Evolutionary conservation across 2,113 vertebrate species (phyloP), one percentile per base, ranked within the genome.

Genomic region (Willisornis vidua): DNA sequence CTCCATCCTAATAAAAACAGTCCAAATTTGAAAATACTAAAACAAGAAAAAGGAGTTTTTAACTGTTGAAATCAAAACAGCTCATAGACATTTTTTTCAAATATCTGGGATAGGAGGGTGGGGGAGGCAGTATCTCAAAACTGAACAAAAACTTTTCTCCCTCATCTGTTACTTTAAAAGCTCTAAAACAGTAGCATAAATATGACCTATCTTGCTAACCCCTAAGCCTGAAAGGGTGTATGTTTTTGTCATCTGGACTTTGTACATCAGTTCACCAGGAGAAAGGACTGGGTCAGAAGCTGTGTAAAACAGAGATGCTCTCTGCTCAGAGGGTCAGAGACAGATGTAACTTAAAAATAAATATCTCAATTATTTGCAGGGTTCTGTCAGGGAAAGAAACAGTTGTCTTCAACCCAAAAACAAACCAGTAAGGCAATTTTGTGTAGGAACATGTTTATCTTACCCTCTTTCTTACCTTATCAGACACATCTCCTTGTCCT

Each of bases 391-490:
- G 22, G 19, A 58, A 83, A 67, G 57, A 77, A 67, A 70, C 1
- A 1, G 17, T 9, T 62, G 33, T 57, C 46, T 67, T 74, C 72
- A 78, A 75, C 28, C 7, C 3, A 2, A 81, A 46, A 49, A 39
- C 5, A 54, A 80, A 48, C 10, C 6, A 17, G 6, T 9, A 28
- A 87, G 57, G 61, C 9, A 45, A 26, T 37, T 93, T 61, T 23
- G 29, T 58, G 23, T 19, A 82, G 23, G 22, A 86, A 75, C 7
- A 65, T 16, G 9, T 85, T 92, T 87, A 49, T 71, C 85, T 94
- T 79, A 85, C 79, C 76, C 92, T 39, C 54, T 72, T 33, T 90
- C 94, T 95, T 94, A 97, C 94, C 96, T 97, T 95, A 94, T 93
- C 67, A 96, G 80, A 92, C 37, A 14, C 94, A 97, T 96, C 80